Conservation (phyloP, 2,797 vertebrate genomes). For the Columba guinea region DNA sequence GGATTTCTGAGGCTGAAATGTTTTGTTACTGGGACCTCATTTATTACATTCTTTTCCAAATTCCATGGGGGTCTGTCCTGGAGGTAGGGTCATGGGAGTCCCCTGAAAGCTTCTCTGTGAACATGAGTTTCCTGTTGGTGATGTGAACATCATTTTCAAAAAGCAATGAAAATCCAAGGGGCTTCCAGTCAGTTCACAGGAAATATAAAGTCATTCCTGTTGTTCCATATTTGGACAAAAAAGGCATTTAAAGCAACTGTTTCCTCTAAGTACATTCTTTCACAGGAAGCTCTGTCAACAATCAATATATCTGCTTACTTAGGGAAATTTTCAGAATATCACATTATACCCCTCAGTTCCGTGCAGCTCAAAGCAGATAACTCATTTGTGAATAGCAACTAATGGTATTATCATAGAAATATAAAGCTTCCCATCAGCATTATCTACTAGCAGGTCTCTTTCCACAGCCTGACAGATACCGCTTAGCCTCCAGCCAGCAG, state of each 20-base stretch:
- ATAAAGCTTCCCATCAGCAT: neutral
- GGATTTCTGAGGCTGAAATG: neutral
- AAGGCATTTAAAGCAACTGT: conserved; percentile 39
- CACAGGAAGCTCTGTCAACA: conserved; percentile 53
- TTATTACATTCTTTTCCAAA: conserved; percentile 42
- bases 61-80: conserved; percentile 48
- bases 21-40: conserved; percentile 16
- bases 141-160: conserved; percentile 27
- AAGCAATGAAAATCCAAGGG: conserved; percentile 38
- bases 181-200: conserved; percentile 60
- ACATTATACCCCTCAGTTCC: neutral
- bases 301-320: conserved; percentile 48
- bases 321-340: conserved; percentile 28
- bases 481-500: neutral
- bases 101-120: conserved; percentile 47
- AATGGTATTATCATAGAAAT: neutral
- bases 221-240: conserved; percentile 64
- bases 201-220: conserved; percentile 61
- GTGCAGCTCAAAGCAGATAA: neutral
- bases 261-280: conserved; percentile 45
- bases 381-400: neutral
- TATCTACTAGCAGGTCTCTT: neutral
- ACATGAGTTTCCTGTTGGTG: conserved; percentile 26
- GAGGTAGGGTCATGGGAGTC: conserved; percentile 59
- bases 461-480: neutral